Percentiles rank a stretch among this genome's conserved stretches.
These are phyloP conservation scores for Erebia ligea DNA, from an alignment of 2,888 invertebrate species.

Conservation along the genomic window DNA sequence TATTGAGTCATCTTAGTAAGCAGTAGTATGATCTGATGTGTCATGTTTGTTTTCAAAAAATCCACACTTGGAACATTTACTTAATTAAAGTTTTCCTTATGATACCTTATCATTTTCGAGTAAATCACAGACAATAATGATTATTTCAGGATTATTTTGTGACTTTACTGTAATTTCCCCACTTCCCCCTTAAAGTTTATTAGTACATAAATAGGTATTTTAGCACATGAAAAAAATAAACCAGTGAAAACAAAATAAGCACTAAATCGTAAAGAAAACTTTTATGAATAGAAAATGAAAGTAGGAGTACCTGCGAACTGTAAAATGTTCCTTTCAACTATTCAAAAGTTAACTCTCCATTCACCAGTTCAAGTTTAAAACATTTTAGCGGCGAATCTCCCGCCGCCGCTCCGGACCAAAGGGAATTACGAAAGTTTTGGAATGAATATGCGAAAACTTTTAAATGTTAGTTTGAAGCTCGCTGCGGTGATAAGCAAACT, in stretches of 20 bases:
- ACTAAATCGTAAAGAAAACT: not conserved
- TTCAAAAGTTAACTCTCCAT: conserved; percentile 36
- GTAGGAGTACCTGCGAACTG: conserved; percentile 5
- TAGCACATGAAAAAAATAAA: not conserved
- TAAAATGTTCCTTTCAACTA: conserved; percentile 32
- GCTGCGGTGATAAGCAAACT: conserved; percentile 45
- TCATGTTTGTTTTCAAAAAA: conserved; percentile 28
- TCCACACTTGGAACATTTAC: not conserved
- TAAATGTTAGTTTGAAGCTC: conserved; percentile 48
- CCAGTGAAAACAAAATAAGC: not conserved
- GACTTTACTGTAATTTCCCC: too few relatives aligned
- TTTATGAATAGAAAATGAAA: conserved; percentile 22
- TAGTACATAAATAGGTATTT: too few relatives aligned
- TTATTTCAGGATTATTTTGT: too few relatives aligned
- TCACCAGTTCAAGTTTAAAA: conserved; percentile 38
- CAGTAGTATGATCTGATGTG: conserved; percentile 1
- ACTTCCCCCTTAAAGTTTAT: too few relatives aligned
- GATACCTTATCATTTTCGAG: not conserved
- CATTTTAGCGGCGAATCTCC: conserved; percentile 58
- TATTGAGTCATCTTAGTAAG: conserved; percentile 25
- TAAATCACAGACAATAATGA: not conserved
- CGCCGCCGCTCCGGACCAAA: conserved; percentile 59
- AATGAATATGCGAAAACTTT: conserved; percentile 68
- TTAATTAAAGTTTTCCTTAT: not conserved
- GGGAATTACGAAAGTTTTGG: conserved; percentile 67